Evolutionary conservation across 2,888 invertebrate genomes (phyloP), one percentile per base, ranked within the genome.

Genomic region (Eristalis intricaria): DNA sequence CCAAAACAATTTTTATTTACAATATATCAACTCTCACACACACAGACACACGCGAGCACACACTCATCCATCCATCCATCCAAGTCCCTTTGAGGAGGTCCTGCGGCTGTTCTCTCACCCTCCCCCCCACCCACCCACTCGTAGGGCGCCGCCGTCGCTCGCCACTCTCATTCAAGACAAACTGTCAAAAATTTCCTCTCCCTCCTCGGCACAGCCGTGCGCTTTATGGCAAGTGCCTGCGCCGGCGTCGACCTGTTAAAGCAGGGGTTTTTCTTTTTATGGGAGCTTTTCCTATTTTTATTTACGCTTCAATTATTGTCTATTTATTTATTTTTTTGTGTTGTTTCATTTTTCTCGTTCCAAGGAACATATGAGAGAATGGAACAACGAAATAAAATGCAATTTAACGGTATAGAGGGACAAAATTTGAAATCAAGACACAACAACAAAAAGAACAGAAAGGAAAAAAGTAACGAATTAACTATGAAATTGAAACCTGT

Each of bases 401-500:
- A 32, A 32, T 10, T 32, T 50, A 50, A 50, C 50, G 50, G 50
- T 50, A 19, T 32, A 32, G 8, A 50, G 50, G 10, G 32, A 32
- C 32, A 50, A 50, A 19, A 79, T 65, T 66, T 63, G 4, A 66
- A 65, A 35, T 5, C 11, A 3, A 58, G 15, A 38, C 22, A 19
- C 2, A 71, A 80, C 26, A 26, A 26, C 1, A 1, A 26, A 26
- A 26, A 1, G 26, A 68, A 43, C n/a, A n/a, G 71, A 56, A 40
- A 60, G 60, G 38, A 69, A 82, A 61, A 69, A 73, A 40, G 23
- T 70, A 19, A 69, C 22, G 13, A 38, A 73, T 19, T 26, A 60
- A 26, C 60, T 26, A 60, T 29, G 26, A 43, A 81, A 68, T 78
- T 58, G 69, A 68, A 88, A 91, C 90, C 90, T 91, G 90, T 88